Evolutionary conservation across 2,888 invertebrate species (phyloP).

Genomic region (Galerucella nymphaeae): DNA sequence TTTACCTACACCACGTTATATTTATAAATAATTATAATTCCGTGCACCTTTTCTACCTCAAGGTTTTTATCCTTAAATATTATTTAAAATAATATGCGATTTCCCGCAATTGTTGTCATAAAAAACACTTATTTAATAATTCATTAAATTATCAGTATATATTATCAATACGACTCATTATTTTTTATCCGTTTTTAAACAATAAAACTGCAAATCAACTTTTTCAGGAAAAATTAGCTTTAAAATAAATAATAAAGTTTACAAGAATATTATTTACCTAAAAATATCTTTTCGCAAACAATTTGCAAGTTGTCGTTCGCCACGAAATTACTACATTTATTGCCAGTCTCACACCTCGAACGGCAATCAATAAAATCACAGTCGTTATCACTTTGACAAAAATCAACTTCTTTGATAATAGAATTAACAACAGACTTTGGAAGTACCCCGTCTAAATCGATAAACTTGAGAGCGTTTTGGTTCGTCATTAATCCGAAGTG

Average conservation of each 20-base stretch:
- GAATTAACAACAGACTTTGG: slow-evolving; percentile 68
- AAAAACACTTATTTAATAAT: slow-evolving; percentile 1
- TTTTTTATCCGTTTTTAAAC: background rate
- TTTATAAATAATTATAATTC: background rate
- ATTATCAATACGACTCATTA: background rate
- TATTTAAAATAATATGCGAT: slow-evolving; percentile 1
- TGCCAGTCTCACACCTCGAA: slow-evolving; percentile 69
- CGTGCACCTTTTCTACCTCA: background rate
- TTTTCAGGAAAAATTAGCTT: no score
- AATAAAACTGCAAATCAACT: background rate
- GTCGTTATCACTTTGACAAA: slow-evolving; percentile 71
- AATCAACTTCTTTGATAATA: slow-evolving; percentile 62
- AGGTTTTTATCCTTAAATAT: background rate
- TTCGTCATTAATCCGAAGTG: slow-evolving; percentile 72
- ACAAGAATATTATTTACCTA: slow-evolving; percentile 63
- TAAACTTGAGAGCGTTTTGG: slow-evolving; percentile 68
- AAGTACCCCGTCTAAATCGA: slow-evolving; percentile 74
- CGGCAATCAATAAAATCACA: slow-evolving; percentile 77
- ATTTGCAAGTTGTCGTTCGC: slow-evolving; percentile 76
- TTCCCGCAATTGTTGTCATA: slow-evolving; percentile 3
- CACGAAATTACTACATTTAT: slow-evolving; percentile 69
- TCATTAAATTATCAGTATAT: background rate
- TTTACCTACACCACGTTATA: background rate
- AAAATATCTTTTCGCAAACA: slow-evolving; percentile 73
- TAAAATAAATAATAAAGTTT: background rate